Conservation (phyloP, 2,888 invertebrate genomes). For the Hanleya hanleyi region DNA sequence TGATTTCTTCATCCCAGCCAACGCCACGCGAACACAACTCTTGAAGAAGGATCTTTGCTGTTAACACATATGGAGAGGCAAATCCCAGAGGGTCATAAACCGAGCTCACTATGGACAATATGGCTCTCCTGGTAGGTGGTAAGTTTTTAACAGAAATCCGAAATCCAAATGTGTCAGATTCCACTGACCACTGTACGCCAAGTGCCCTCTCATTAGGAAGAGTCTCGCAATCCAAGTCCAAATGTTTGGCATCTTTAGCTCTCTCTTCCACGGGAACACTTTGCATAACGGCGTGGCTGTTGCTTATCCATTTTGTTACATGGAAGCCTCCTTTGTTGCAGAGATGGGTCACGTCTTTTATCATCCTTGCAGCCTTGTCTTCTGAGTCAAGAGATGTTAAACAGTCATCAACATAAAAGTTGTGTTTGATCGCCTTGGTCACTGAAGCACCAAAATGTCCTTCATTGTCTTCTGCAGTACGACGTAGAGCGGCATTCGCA, state of each 20-base stretch:
- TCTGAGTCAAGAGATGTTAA: no score
- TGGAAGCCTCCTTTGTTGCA: conserved; percentile 16
- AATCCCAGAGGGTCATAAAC: conserved; percentile 42
- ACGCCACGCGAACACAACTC: conserved; percentile 25
- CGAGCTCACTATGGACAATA: conserved; percentile 37
- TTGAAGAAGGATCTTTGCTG: conserved; percentile 35
- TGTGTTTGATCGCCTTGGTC: background rate
- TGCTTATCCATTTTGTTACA: conserved; percentile 22
- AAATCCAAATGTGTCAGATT: conserved; percentile 9
- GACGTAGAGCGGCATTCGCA: no score
- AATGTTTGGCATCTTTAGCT: background rate
- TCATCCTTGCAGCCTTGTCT: no score
- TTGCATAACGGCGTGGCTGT: no score
- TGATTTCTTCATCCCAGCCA: conserved; percentile 40
- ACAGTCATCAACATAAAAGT: conserved; percentile 28
- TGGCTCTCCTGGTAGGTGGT: conserved; percentile 35
- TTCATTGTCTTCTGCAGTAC: no score
- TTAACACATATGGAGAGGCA: conserved; percentile 29
- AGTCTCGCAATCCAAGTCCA: background rate
- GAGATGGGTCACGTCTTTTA: no score
- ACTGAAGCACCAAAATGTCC: no score
- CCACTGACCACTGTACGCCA: conserved; percentile 21
- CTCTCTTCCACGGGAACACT: background rate
- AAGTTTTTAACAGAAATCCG: conserved; percentile 5
- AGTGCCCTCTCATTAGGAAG: conserved; percentile 16